Evolutionary conservation across 2,797 vertebrate genomes (phyloP).

Genomic region (Brachyrhaphis roseni): DNA sequence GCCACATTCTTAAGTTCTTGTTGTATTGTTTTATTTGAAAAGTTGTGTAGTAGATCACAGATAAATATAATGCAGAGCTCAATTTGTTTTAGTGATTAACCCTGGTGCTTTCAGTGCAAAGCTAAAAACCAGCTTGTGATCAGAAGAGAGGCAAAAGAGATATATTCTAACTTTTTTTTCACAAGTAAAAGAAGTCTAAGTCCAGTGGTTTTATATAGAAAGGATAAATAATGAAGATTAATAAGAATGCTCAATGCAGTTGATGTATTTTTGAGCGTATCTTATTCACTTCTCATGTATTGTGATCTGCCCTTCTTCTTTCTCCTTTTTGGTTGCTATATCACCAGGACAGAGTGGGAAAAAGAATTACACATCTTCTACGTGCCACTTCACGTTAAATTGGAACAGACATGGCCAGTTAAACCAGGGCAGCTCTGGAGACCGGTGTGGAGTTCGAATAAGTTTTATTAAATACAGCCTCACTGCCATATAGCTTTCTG

Average conservation of each 20-base stretch:
- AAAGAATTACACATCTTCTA: conserved; percentile 63
- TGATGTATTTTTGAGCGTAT: conserved; percentile 19
- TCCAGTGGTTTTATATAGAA: neutral
- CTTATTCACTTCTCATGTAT: conserved; percentile 26
- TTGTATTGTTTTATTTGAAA: neutral
- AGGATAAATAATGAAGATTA: neutral
- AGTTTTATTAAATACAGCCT: conserved; percentile 77
- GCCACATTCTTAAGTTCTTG: neutral
- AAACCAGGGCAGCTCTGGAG: conserved; percentile 67
- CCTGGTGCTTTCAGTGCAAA: neutral
- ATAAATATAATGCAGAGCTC: neutral
- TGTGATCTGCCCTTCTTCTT: conserved; percentile 15
- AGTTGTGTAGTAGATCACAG: neutral
- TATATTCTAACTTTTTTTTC: neutral
- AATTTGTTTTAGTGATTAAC: neutral
- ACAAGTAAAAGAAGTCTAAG: neutral
- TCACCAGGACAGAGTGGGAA: conserved; percentile 38
- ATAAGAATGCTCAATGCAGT: conserved; percentile 3
- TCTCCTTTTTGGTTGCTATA: conserved; percentile 17
- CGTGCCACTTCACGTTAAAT: conserved; percentile 74
- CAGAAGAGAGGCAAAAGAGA: neutral
- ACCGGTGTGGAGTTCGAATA: conserved; percentile 67
- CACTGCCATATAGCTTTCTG: conserved; percentile 68
- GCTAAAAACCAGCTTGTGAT: neutral
- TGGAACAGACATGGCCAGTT: conserved; percentile 71